Evolutionary conservation across 2,888 invertebrate species (phyloP), one percentile per base, ranked within the genome.

Genomic region (Dryobota labecula): DNA sequence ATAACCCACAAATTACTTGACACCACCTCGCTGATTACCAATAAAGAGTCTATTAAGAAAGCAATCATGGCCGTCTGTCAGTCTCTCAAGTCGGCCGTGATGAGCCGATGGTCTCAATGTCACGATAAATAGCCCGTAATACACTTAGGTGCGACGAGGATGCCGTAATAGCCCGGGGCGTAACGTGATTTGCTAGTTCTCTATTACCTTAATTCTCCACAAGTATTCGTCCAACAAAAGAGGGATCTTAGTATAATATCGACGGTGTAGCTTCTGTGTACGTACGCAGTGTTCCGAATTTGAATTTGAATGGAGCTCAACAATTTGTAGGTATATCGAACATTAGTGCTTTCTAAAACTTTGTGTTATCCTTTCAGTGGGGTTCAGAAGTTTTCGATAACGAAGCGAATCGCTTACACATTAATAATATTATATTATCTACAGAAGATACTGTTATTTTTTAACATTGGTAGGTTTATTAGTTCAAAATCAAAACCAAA

Each of bases 101-200:
- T 90, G 92, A 91, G 91, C 75, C 84, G 78, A 85, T 88, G 89
- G 90, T 91, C 91, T 92, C 91, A 90, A 90, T 92, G 92, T 90
- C 91, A 92, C 91, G 91, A 93, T 92, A 94, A 94, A 94, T 94
- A 93, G 93, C 92, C 89, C 75, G 92, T 94, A 94, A 94, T 94
- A 93, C 90, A 94, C 92, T 94, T 93, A 94, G 68, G 69, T 87
- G 84, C 84, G 90, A 90, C 92, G 89, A 91, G 88, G 89, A 90
- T 86, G 74, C 84, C 88, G 87, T 93, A 92, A 94, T 93, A 92
- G 93, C 90, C 84, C 69, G 87, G 90, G 91, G 90, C 89, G 92
- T 94, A 94, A 94, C 92, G 90, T 92, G 94, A 94, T 94, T 94
- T 94, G 91, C 92, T 89, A 90, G 90, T 90, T 89, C 92, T 90